Evolutionary conservation across 64 coral and sea anemone species (phyloP).

Genomic region (Anthopleura sola): DNA sequence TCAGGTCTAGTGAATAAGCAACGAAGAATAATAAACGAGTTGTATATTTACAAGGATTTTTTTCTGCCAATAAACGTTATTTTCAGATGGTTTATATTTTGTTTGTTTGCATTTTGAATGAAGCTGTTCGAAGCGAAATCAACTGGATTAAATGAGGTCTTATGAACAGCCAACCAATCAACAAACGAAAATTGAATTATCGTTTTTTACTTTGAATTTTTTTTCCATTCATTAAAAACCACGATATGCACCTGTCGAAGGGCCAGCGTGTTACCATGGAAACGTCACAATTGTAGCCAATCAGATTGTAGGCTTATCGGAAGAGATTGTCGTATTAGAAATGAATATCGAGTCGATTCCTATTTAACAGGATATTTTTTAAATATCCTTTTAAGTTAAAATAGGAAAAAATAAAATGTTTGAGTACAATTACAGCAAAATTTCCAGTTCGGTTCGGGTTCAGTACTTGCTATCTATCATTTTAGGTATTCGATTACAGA

Average conservation of each 20-base stretch:
- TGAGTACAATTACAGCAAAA: not conserved
- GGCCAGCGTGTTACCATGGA: not conserved
- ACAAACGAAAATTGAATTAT: too few relatives aligned
- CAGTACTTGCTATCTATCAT: not conserved
- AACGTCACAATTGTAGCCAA: not conserved
- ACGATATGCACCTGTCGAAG: not conserved
- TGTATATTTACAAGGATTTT: too few relatives aligned
- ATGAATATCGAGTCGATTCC: not conserved
- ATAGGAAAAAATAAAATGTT: not conserved
- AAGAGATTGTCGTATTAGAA: not conserved
- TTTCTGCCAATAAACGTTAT: too few relatives aligned
- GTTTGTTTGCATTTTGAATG: too few relatives aligned
- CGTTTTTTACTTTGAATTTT: not conserved
- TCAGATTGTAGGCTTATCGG: not conserved
- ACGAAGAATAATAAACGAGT: too few relatives aligned
- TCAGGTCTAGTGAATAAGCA: too few relatives aligned
- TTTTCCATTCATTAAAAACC: not conserved
- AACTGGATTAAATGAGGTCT: too few relatives aligned
- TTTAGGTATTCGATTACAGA: not conserved
- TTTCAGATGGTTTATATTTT: too few relatives aligned
- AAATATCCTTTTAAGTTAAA: not conserved
- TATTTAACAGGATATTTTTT: not conserved
- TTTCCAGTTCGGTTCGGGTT: not conserved
- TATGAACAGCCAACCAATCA: too few relatives aligned
- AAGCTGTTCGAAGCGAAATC: too few relatives aligned